phyloP scores from a whole-genome alignment of 2,113 vertebrate species.

The Phalacrocorax aristotelis region DNA sequence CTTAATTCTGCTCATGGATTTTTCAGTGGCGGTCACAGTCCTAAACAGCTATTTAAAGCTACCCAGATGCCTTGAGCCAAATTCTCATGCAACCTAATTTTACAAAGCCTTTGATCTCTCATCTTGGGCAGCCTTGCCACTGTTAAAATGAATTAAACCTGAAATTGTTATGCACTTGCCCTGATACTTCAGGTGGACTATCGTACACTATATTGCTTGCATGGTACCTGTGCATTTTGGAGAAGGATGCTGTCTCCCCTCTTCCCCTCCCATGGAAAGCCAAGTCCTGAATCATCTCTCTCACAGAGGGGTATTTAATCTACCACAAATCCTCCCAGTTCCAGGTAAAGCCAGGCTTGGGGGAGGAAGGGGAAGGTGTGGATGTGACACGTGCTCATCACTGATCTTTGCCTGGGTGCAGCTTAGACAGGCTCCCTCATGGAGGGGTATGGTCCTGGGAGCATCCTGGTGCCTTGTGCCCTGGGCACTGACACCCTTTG shows the following conservation, averaged over 20 bases:
- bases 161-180: background rate
- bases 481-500: background rate
- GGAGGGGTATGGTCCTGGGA: fast-evolving
- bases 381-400: background rate
- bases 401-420: background rate
- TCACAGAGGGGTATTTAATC: background rate
- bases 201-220: fast-evolving
- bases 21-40: background rate
- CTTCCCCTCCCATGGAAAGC: background rate
- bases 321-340: background rate
- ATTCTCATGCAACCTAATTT: background rate
- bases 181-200: background rate
- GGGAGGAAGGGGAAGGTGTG: background rate
- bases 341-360: fast-evolving
- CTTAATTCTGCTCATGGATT: background rate
- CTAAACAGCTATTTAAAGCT: background rate
- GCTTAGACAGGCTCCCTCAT: background rate
- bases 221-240: background rate
- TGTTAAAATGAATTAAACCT: background rate
- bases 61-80: background rate
- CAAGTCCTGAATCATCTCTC: background rate
- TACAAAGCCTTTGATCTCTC: conserved; percentile 24
- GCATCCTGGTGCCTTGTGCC: fast-evolving
- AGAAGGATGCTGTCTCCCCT: background rate
- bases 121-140: background rate